Conservation (phyloP, 2,888 invertebrate species). For the Azorinus chamasolen region DNA sequence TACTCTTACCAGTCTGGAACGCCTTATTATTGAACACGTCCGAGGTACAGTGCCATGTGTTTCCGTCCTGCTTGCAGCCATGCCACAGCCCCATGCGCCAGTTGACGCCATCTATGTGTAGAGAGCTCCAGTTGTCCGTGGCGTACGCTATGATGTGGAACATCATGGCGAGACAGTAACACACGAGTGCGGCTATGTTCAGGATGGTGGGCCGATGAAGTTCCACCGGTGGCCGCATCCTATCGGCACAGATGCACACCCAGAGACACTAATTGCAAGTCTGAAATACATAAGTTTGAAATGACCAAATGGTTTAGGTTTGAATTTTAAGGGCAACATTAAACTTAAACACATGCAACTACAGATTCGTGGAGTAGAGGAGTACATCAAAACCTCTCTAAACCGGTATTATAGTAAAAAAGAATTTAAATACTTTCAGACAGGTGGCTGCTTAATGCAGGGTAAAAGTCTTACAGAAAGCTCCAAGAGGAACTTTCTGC, state of each 20-base stretch:
- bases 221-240: constrained; percentile 56
- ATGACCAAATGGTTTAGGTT: too few species aligned
- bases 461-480: too few species aligned
- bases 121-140: constrained; percentile 57
- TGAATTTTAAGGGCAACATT: too few species aligned
- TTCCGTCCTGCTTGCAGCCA: constrained; percentile 43
- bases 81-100: constrained; percentile 55
- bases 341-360: too few species aligned
- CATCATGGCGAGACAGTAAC: constrained; percentile 58
- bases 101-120: constrained; percentile 37
- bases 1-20: constrained; percentile 60
- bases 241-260: neutral
- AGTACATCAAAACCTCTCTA: too few species aligned
- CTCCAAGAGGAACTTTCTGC: too few species aligned
- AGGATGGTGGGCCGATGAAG: constrained; percentile 53
- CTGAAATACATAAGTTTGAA: too few species aligned
- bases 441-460: too few species aligned
- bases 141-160: constrained; percentile 65
- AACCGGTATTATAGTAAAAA: too few species aligned
- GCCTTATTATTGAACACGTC: constrained; percentile 55
- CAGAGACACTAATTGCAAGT: too few species aligned
- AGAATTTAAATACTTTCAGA: too few species aligned
- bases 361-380: too few species aligned
- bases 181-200: constrained; percentile 50
- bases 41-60: constrained; percentile 35